Base-by-base conservation (phyloP, 2,888 invertebrate species). In the Diarsia mendica region DNA sequence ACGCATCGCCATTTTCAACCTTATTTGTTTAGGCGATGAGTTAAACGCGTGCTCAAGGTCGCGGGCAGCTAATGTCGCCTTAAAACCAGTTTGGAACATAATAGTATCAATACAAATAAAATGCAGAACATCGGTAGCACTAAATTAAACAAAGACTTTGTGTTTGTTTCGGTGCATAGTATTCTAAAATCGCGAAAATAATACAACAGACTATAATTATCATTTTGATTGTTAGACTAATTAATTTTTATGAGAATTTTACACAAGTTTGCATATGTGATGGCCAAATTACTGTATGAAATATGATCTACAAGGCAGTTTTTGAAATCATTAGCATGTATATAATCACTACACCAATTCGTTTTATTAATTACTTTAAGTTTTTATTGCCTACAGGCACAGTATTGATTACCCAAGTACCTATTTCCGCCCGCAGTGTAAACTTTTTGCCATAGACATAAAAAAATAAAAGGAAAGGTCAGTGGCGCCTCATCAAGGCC, bases 401-500 rank as follows among this genome's bases (percentile, higher is more conserved):
- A 69, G 72, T 86, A 87, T 85, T 73, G 80, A 86, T 87, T 80
- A 74, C 69, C 66, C 53, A 78, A 81, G 75, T 82, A n/a, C n/a
- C n/a, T n/a, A 88, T 87, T 88, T 90, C 90, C 90, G 88, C 85
- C 82, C 84, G 81, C 75, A 79, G 66, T 70, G 51, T 80, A 84
- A 75, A 76, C 73, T 86, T 88, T 85, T 82, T 84, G 74, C 81
- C 75, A 79, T 80, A 74, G 66, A 75, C 65, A 67, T 75, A 67
- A 72, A 82, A 85, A 85, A 82, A 81, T 53, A 80, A 80, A 83
- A 86, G 68, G 69, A 87, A 89, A 91, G 91, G 91, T 91, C 89
- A 90, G 83, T 80, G 82, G 80, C 73, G 87, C 70, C 77, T 84
- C 81, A 73, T 75, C 90, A 89, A 91, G 90, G 90, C 82, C 84